Percentiles rank a stretch among this genome's conserved stretches.
Conservation (phyloP, 35 echinoderm and acorn worm species). For the Diadema setosum region DNA sequence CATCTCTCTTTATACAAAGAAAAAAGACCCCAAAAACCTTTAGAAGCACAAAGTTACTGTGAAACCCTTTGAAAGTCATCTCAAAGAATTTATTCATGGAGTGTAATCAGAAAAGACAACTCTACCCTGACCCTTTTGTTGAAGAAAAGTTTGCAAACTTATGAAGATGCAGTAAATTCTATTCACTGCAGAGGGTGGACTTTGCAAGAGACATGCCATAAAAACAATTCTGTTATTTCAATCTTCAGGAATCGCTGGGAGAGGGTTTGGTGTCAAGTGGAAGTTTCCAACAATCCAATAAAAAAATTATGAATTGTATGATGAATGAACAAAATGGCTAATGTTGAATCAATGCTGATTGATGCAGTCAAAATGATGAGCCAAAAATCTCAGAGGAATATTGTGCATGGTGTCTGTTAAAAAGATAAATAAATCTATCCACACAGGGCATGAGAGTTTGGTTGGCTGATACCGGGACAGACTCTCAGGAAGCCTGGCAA, state of each 20-base stretch:
- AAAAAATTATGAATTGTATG: neutral
- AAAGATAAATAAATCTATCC: too few species aligned
- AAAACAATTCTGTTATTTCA: neutral
- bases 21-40: neutral
- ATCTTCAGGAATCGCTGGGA: neutral
- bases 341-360: neutral
- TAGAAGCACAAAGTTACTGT: too few species aligned
- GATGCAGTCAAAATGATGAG: neutral
- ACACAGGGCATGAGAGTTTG: constrained; percentile 47
- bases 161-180: neutral
- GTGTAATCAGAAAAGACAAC: too few species aligned
- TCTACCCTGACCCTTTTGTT: too few species aligned
- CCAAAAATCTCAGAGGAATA: neutral
- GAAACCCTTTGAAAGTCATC: too few species aligned
- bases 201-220: neutral
- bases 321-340: neutral
- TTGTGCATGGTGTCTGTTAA: too few species aligned
- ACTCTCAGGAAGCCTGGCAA: neutral
- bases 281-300: neutral
- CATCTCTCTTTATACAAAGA: neutral
- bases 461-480: constrained; percentile 7
- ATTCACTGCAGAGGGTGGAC: neutral
- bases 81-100: too few species aligned
- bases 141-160: too few species aligned
- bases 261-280: neutral